Evolutionary conservation across 1,140 invertebrate species (phyloP), one percentile per base, ranked within the genome.

Genomic region (Bombyx mandarina): DNA sequence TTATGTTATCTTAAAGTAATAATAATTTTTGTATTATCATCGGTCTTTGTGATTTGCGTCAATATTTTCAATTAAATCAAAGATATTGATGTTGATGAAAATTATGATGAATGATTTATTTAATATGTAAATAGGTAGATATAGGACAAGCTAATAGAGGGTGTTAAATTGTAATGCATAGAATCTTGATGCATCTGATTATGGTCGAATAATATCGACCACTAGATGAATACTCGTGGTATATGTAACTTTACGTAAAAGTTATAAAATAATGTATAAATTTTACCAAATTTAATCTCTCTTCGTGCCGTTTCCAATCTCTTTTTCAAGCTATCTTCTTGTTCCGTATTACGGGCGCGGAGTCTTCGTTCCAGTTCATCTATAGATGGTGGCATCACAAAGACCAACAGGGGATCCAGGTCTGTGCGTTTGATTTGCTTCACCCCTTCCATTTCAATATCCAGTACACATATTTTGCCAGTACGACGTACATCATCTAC

Each of bases 381-480:
- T 49, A 99, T 79, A 22, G 92, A 94, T 8, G 98, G 98, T 43
- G 98, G 97, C 88, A 95, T 95, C n/a, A 99, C 91, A 79, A 99
- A 99, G 8, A 99, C 91, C 67, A 94, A 94, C 60, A 94, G 81
- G 2, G 97, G 94, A 85, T 98, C 92, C 8, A 99, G 86, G 62
- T 95, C 90, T 45, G 93, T 95, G 26, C 92, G 89, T 73, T 97
- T 97, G 3, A 99, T 93, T 70, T 87, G 84, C 69, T 95, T 95
- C 0, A 99, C 98, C 44, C 98, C 98, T 90, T 99, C 94, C 43
- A 97, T 93, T 64, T 99, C 98, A 70, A 99, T 97, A 76, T 99
- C 98, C 56, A 99, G 82, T 44, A 99, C 93, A 79, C 97, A 99
- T 12, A 99, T 93, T 79, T 94, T 95, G 2, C 97, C 97, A 51